A percentile compares a stretch with the other conserved stretches of the same genome.
These are phyloP conservation scores for Eristalis pertinax DNA, from an alignment of 2,888 invertebrate species.

Conservation along the genomic window DNA sequence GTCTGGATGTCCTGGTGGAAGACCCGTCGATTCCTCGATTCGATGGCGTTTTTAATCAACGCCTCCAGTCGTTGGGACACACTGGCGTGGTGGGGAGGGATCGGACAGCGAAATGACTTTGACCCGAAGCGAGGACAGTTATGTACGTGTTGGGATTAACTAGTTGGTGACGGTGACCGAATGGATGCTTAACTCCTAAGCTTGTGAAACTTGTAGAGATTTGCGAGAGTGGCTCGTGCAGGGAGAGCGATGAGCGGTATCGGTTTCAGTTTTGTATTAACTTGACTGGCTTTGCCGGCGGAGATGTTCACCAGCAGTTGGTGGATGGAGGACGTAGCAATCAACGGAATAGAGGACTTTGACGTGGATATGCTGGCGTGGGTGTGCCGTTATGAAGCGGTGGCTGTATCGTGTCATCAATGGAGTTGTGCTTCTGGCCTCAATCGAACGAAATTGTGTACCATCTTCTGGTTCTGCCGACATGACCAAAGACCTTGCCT, in stretches of 20 bases:
- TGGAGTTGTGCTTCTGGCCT: too few species aligned
- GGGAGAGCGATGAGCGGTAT: background rate
- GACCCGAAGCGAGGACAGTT: background rate
- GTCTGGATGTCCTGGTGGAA: background rate
- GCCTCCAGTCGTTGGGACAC: background rate
- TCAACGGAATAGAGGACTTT: background rate
- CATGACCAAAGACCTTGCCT: too few species aligned
- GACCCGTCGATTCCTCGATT: slow-evolving; percentile 20
- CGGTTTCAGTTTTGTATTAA: background rate
- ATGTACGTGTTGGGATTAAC: slow-evolving; percentile 18
- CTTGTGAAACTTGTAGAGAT: background rate
- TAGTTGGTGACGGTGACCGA: slow-evolving; percentile 17
- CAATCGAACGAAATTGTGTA: too few species aligned
- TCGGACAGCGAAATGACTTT: background rate
- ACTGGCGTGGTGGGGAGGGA: background rate
- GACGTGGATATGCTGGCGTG: background rate
- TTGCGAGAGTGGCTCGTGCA: background rate
- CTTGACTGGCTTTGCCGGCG: background rate
- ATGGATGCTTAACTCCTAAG: background rate
- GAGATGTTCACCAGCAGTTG: background rate
- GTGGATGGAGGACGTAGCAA: background rate
- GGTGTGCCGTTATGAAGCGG: too few species aligned
- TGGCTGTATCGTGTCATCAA: too few species aligned
- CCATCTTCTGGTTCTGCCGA: too few species aligned
- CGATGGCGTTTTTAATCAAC: slow-evolving; percentile 47